A percentile compares a stretch with the other conserved stretches of the same genome.
phyloP scores from a whole-genome alignment of 2,888 invertebrate genomes.

The Sinentomon sp. region DNA sequence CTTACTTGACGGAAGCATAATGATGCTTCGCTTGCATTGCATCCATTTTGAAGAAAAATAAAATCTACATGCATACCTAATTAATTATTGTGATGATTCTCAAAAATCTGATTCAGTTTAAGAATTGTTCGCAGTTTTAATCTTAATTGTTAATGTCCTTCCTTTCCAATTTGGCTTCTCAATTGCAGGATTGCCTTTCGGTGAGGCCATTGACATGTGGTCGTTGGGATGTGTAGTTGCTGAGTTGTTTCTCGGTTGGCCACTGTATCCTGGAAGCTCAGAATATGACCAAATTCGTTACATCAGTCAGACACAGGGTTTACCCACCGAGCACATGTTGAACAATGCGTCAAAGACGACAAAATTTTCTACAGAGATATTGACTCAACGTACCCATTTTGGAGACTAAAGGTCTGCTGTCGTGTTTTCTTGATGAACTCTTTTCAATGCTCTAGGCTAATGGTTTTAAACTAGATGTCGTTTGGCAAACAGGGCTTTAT shows the following conservation, averaged over 20 bases:
- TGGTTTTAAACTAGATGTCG: neutral
- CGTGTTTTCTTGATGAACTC: neutral
- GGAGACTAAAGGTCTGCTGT: conserved; percentile 30
- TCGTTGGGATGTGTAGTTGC: conserved; percentile 97
- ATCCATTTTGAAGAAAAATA: no score
- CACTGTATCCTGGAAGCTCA: conserved; percentile 91
- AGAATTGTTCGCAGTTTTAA: no score
- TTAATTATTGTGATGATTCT: no score
- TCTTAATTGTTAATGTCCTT: neutral
- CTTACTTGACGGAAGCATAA: no score
- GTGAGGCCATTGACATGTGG: conserved; percentile 99
- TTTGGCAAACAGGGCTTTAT: neutral
- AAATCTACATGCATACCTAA: no score
- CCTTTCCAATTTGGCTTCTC: neutral
- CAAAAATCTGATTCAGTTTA: no score
- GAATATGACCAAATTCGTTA: conserved; percentile 97
- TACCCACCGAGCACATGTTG: conserved; percentile 94
- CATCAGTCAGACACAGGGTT: conserved; percentile 85
- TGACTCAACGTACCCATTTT: conserved; percentile 41
- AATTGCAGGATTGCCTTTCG: conserved; percentile 58
- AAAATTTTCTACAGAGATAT: conserved; percentile 93
- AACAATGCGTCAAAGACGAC: conserved; percentile 90
- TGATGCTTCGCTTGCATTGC: no score
- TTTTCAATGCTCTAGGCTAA: neutral
- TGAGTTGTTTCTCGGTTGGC: conserved; percentile 97